These are phyloP conservation scores for Rhyacophila brunnea DNA, from an alignment of 1,140 invertebrate genomes.

Conservation along the genomic window DNA sequence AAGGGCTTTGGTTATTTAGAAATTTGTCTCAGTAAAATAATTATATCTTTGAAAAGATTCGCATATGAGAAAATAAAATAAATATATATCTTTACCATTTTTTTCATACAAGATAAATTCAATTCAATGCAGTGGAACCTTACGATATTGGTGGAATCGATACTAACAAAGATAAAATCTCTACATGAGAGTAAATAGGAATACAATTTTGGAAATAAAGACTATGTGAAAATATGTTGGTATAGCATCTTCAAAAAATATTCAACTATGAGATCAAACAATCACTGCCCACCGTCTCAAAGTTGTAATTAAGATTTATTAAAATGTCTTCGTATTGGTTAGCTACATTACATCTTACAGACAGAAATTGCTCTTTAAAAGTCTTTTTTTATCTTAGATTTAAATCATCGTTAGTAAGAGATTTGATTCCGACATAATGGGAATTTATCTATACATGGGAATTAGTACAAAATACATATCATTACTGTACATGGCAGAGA, in stretches of 20 bases:
- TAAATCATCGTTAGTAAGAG: neutral
- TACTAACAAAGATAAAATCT: conserved; percentile 9
- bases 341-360: neutral
- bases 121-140: neutral
- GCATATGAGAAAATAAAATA: conserved; percentile 11
- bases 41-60: conserved; percentile 14
- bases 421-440: too few species aligned
- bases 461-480: too few species aligned
- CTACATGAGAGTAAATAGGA: conserved; percentile 26
- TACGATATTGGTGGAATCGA: neutral
- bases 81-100: too few species aligned
- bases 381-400: conserved; percentile 4
- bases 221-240: conserved; percentile 27
- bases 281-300: conserved; percentile 26
- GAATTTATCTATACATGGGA: too few species aligned
- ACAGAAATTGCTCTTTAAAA: neutral
- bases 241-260: conserved; percentile 34
- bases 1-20: conserved; percentile 7
- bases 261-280: conserved; percentile 35
- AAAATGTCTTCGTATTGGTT: neutral
- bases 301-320: neutral
- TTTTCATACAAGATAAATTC: neutral
- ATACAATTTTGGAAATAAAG: conserved; percentile 26
- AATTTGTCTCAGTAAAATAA: conserved; percentile 24
- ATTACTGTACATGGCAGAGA: too few species aligned